Percentiles rank a stretch among this genome's conserved stretches.
Evolutionary conservation across 2,113 vertebrate genomes (phyloP).

Genomic region (Cebidichthys violaceus): DNA sequence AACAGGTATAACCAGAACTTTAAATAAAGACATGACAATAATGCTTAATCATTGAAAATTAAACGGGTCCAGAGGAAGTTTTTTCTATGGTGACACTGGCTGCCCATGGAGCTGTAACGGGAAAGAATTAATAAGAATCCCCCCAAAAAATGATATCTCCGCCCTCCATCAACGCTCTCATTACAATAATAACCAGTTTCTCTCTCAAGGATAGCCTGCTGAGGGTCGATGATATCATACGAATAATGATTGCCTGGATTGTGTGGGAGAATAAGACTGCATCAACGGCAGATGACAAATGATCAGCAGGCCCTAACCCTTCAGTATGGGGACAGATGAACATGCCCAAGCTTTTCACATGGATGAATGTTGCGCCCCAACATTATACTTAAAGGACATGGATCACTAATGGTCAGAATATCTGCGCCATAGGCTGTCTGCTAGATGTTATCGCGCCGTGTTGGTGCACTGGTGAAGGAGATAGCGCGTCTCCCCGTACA

Average conservation of each 20-base stretch:
- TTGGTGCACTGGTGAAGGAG: slow-evolving; percentile 67
- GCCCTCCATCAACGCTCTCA: neutral
- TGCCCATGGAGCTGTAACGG: neutral
- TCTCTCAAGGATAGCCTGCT: neutral
- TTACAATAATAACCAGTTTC: neutral
- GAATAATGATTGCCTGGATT: slow-evolving; percentile 40
- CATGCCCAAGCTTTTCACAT: slow-evolving; percentile 33
- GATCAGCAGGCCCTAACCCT: slow-evolving; percentile 39
- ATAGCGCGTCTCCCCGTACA: slow-evolving; percentile 59
- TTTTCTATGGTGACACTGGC: neutral
- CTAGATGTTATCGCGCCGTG: slow-evolving; percentile 71
- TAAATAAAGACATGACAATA: neutral
- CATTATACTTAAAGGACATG: slow-evolving; percentile 75
- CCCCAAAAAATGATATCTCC: neutral
- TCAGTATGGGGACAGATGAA: slow-evolving; percentile 38
- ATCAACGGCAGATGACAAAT: slow-evolving; percentile 59
- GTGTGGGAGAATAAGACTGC: slow-evolving; percentile 35
- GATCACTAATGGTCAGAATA: slow-evolving; percentile 78
- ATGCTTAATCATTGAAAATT: neutral
- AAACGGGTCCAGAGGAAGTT: neutral
- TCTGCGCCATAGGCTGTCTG: slow-evolving; percentile 60
- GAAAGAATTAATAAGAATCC: neutral
- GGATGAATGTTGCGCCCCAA: slow-evolving; percentile 67
- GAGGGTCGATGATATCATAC: slow-evolving; percentile 31
- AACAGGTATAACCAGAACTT: neutral